Conservation (phyloP, 2,888 invertebrate genomes). For the Himalopsyche japonica region DNA sequence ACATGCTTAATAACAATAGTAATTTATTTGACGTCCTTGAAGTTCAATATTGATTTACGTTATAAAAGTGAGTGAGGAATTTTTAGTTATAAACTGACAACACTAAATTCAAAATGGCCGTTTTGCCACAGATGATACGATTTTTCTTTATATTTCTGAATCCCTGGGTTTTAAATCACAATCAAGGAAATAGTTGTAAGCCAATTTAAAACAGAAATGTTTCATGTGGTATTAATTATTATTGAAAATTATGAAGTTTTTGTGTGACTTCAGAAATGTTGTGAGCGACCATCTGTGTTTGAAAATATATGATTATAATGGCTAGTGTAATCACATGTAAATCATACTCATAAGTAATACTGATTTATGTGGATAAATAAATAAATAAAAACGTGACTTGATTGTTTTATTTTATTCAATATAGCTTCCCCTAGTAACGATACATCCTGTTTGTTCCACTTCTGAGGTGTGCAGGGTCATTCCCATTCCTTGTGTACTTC, state of each 20-base stretch:
- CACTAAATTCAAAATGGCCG: background rate
- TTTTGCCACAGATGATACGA: background rate
- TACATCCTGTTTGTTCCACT: too few species aligned
- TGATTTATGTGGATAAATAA: slow-evolving; percentile 11
- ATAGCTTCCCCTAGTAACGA: too few species aligned
- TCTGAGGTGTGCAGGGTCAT: too few species aligned
- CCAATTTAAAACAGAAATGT: background rate
- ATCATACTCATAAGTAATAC: background rate
- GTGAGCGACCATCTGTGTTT: background rate
- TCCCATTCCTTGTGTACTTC: too few species aligned
- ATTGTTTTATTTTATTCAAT: background rate
- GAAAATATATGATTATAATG: background rate
- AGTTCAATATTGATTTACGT: too few species aligned
- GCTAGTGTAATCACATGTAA: slow-evolving; percentile 2
- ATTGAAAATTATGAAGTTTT: background rate
- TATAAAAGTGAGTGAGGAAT: too few species aligned
- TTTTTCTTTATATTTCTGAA: background rate
- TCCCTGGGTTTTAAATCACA: background rate
- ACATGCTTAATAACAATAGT: too few species aligned
- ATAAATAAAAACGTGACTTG: background rate
- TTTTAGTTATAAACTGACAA: background rate
- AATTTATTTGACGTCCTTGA: too few species aligned
- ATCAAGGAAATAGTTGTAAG: background rate
- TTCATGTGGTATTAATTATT: background rate
- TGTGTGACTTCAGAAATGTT: background rate